Evolutionary conservation across 2,113 vertebrate genomes (phyloP).

Genomic region (Fulica atra): DNA sequence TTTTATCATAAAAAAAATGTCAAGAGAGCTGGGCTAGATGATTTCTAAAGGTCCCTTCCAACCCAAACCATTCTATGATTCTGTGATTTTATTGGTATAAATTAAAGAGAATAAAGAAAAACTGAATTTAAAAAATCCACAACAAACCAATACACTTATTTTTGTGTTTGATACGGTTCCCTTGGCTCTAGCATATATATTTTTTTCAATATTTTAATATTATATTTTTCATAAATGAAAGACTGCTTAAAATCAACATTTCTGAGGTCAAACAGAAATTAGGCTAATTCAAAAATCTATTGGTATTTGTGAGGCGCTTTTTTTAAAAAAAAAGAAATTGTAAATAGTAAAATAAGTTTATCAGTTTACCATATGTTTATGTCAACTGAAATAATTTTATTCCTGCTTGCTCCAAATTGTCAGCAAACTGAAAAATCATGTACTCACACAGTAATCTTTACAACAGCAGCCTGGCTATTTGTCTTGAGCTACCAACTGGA

Average conservation of each 20-base stretch:
- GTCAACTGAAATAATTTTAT: neutral
- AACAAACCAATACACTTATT: neutral
- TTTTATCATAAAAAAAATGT: neutral
- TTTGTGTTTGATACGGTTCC: neutral
- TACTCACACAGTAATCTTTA: neutral
- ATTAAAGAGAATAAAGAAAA: neutral
- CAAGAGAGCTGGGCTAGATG: rapidly evolving
- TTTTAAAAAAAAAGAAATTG: neutral
- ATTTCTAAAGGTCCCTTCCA: neutral
- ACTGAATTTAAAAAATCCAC: too few relatives aligned
- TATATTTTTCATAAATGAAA: neutral
- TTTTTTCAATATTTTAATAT: neutral
- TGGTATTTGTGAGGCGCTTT: neutral
- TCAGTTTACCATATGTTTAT: neutral
- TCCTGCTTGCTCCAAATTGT: slow-evolving; percentile 10
- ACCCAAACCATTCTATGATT: neutral
- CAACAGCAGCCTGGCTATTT: slow-evolving; percentile 4
- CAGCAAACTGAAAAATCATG: slow-evolving; percentile 11
- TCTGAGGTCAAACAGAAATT: neutral
- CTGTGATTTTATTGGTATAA: neutral
- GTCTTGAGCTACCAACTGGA: slow-evolving; percentile 42
- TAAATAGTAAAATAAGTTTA: neutral
- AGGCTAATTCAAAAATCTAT: neutral
- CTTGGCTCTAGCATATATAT: neutral
- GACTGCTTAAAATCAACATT: neutral